Base-by-base conservation (phyloP, 2,888 invertebrate genomes). In the Parascotia fuliginaria region DNA sequence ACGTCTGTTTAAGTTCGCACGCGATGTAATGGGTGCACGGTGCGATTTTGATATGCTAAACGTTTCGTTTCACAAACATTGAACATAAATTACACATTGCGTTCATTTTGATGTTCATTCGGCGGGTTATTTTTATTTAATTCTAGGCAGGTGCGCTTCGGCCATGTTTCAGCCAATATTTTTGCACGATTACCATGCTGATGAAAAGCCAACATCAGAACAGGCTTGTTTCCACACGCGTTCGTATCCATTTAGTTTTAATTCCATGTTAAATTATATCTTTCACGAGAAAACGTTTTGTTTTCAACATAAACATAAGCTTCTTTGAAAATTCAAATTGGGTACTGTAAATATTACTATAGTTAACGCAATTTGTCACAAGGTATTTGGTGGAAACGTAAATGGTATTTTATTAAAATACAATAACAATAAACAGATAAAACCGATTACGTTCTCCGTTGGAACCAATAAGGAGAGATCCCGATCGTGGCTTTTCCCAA, bases 121-220 rank as follows among this genome's bases (percentile, higher is more conserved):
- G 70, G 62, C 61, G 77, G 78, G 81, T 84, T 92, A 92, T 92
- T 92, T 91, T 89, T 90, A 90, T 91, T 90, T 89, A 89, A 91
- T 90, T 88, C 88, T 79, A 85, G 84, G 79, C 89, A 87, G 88
- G 87, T 87, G 84, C 77, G 79, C 74, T 71, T 71, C 72, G 78
- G 77, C 77, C 77, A 77, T 79, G 81, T 83, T 79, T 72, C 82
- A 71, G 70, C 79, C 86, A 84, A 89, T 90, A 89, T 91, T 92
- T 89, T 91, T 89, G 79, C 79, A 86, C 88, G 89, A 90, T 92
- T 92, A 89, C 80, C 89, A 90, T 92, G 83, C 84, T 91, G 89
- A 92, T 92, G 90, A 89, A 91, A 92, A 85, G 88, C 86, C 85
- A 92, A 92, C 90, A 92, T 75, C 76, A 78, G 79, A 74, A 79